Evolutionary conservation across 1,140 invertebrate genomes (phyloP), one percentile per base, ranked within the genome.

Genomic region (Papilio xuthus): DNA sequence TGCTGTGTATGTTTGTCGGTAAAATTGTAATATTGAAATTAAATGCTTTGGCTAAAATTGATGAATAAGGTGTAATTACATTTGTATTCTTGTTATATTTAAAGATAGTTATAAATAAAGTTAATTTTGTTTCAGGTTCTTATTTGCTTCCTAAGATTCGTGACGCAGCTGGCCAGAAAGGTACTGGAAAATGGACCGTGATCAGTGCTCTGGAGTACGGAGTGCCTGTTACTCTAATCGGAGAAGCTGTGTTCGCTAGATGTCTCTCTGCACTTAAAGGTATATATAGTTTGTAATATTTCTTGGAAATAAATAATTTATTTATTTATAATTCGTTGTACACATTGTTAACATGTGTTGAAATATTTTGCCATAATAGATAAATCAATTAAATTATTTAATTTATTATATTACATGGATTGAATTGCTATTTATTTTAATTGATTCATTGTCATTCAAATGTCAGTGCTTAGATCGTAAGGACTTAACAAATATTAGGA

Each of bases 121-220:
- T 63, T 72, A 77, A 32, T 42, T 9, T 67, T 56, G 18, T 82
- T 80, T 50, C 79, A 95, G 95, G 95, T 79, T 85, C 95, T 70
- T 96, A 96, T 85, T 92, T 99, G 23, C 93, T 99, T 32, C 97
- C 98, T 53, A 97, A 99, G 90, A 99, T 99, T 80, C 95, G 97
- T 2, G 99, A 99, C 91, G 96, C 97, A 13, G 99, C 99, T 44
- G 99, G 99, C 2, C 99, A 99, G 94, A 99, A 99, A 93, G 99
- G 99, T 76, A 99, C 99, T 0, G 99, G 99, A 56, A 99, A 99
- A 91, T 99, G 99, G 99, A 99, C 99, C 0, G 99, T 98, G 4
- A 99, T 99, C 82, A 96, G 98, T 23, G 98, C 98, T 0, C 94
- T 99, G 13, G 98, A 99, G 81, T 99, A 99, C 88, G 99, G 99